Base-by-base conservation (phyloP, 2,797 vertebrate genomes). In the Chaenodraco wilsoni region DNA sequence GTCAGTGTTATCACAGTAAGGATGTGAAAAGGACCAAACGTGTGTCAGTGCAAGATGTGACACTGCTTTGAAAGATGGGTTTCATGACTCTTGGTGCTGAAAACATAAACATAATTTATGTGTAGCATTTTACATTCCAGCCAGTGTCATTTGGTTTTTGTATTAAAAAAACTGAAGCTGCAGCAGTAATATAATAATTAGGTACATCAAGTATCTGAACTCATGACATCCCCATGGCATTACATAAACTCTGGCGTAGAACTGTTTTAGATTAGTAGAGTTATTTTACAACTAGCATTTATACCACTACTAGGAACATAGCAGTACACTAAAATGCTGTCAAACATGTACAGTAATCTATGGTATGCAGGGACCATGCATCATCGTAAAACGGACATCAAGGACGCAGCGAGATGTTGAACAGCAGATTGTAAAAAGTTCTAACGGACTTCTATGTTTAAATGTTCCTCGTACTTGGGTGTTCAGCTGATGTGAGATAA, bases 211-310 rank as follows among this genome's bases (percentile, higher is more conserved):
- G 4, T 23, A 27, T 57, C 9, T 14, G 8, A 62, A 65, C n/a
- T 52, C 33, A 48, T 27, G 21, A 45, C 19, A n/a, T 41, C 13
- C 41, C 41, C 40, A 23, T 3, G 23, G 27, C 27, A 55, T 23
- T 60, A 41, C 50, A 17, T 59, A n/a, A 33, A 72, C 46, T 77
- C 65, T 62, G 49, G 23, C 17, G 46, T 15, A 11, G 33, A 65
- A 65, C 9, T 9, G n/a, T 33, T 73, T 75, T n/a, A 61, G n/a
- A 61, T 50, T 5, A 23, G 19, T 33, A 63, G 65, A 50, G 55
- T 49, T 0, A 59, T 41, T 5, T 51, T 23, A 13, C 12, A 60
- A 55, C 37, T 41, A 19, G 13, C 16, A 70, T 21, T 19, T 37
- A 23, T 10, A 69, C 3, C 5, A 15, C 58, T 19, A 49, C 2